A percentile compares a stretch with the other conserved stretches of the same genome.
Conservation (phyloP, 2,797 vertebrate genomes). For the Coendou prehensilis region DNA sequence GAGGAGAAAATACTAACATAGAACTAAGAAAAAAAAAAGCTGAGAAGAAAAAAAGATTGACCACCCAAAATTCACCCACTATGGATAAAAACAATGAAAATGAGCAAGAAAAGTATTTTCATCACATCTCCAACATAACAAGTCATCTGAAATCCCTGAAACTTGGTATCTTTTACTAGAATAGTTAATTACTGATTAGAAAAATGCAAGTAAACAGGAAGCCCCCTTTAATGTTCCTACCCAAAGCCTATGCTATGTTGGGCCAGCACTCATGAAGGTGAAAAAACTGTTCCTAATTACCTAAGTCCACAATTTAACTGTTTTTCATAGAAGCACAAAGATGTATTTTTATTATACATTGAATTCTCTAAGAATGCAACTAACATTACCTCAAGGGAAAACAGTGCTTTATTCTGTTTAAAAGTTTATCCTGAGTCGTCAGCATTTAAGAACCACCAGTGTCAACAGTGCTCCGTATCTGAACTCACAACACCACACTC, state of each 20-base stretch:
- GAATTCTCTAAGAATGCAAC: conserved; percentile 13
- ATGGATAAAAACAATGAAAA: conserved; percentile 15
- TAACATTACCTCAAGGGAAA: background rate
- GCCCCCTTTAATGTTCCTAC: background rate
- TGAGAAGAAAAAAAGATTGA: background rate
- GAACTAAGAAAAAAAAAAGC: background rate
- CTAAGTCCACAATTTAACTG: background rate
- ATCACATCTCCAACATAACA: background rate
- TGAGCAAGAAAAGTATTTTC: background rate
- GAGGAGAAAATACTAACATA: conserved; percentile 2
- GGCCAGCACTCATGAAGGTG: background rate
- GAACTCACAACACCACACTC: background rate
- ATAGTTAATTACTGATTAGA: conserved; percentile 28
- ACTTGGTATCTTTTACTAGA: background rate
- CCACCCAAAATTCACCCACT: background rate
- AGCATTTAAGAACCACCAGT: background rate
- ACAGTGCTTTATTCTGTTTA: background rate
- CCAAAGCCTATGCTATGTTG: background rate
- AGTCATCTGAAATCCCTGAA: conserved; percentile 13
- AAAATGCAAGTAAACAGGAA: background rate
- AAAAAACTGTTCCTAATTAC: background rate
- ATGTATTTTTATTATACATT: no score
- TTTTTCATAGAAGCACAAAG: background rate
- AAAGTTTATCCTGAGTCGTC: background rate
- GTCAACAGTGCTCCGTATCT: background rate